Conservation (phyloP, 2,888 invertebrate genomes). For the Temnothorax ravouxi region DNA sequence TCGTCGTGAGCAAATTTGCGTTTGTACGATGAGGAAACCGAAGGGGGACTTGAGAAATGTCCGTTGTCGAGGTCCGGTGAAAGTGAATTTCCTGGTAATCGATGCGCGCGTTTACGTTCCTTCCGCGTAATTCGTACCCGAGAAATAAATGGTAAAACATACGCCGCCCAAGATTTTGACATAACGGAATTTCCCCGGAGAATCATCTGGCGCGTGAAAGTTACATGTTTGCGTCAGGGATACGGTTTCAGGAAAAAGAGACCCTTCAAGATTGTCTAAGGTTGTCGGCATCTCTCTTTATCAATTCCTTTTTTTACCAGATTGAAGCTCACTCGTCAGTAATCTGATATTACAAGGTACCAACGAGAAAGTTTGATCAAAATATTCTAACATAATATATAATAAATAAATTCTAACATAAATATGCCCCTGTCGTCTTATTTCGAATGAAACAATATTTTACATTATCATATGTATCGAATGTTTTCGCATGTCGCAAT, state of each 20-base stretch:
- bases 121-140: constrained; percentile 67
- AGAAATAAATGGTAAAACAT: constrained; percentile 34
- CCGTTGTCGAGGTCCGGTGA: constrained; percentile 79
- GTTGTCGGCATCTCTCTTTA: neutral
- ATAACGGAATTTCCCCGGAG: constrained; percentile 69
- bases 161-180: constrained; percentile 26
- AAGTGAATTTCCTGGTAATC: constrained; percentile 85
- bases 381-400: no score
- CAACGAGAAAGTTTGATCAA: neutral
- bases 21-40: constrained; percentile 58
- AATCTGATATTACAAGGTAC: neutral
- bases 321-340: neutral
- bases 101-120: constrained; percentile 75
- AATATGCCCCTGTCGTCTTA: neutral
- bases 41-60: constrained; percentile 64
- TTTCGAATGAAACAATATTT: neutral
- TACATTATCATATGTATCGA: neutral
- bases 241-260: neutral
- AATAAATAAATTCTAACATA: neutral
- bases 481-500: neutral
- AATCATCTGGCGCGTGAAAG: constrained; percentile 40
- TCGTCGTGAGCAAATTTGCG: neutral
- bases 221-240: constrained; percentile 36
- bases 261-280: constrained; percentile 9
- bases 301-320: neutral